Evolutionary conservation across 1,140 invertebrate species (phyloP).

Genomic region (Lasioglossum baleicum): DNA sequence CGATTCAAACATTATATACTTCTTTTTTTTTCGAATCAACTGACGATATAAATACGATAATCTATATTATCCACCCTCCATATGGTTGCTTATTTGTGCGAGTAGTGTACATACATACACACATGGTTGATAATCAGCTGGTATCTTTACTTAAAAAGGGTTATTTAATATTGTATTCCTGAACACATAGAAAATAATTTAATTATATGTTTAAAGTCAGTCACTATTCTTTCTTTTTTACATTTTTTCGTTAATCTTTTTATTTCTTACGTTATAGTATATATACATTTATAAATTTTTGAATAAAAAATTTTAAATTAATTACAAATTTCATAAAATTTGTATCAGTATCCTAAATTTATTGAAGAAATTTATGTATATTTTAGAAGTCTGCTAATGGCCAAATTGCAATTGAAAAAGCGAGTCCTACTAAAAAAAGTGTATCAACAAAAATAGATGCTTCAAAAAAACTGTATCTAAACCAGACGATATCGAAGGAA

Average conservation of each 20-base stretch:
- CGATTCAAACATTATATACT: neutral
- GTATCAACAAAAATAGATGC: constrained; percentile 74
- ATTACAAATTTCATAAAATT: too few species aligned
- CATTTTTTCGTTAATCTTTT: too few species aligned
- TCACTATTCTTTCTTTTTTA: too few species aligned
- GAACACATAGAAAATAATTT: neutral
- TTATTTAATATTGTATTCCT: neutral
- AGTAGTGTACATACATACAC: constrained; percentile 42
- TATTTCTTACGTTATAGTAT: too few species aligned
- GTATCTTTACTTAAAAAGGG: constrained; percentile 1
- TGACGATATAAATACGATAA: neutral
- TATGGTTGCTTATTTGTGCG: constrained; percentile 59
- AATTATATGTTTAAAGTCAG: neutral
- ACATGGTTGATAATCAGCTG: constrained; percentile 66
- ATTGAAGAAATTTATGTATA: constrained; percentile 19
- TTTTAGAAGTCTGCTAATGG: constrained; percentile 80
- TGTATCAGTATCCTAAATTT: neutral
- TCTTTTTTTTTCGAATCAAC: constrained; percentile 10
- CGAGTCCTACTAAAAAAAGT: constrained; percentile 79
- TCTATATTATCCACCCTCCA: constrained; percentile 45
- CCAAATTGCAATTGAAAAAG: constrained; percentile 75
- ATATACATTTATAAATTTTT: too few species aligned
- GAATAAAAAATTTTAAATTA: too few species aligned
- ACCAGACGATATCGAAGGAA: constrained; percentile 72
- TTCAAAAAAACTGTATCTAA: constrained; percentile 73